These are phyloP conservation scores for Arrhamphus sclerolepis DNA, from an alignment of 2,797 vertebrate genomes.

Conservation along the genomic window DNA sequence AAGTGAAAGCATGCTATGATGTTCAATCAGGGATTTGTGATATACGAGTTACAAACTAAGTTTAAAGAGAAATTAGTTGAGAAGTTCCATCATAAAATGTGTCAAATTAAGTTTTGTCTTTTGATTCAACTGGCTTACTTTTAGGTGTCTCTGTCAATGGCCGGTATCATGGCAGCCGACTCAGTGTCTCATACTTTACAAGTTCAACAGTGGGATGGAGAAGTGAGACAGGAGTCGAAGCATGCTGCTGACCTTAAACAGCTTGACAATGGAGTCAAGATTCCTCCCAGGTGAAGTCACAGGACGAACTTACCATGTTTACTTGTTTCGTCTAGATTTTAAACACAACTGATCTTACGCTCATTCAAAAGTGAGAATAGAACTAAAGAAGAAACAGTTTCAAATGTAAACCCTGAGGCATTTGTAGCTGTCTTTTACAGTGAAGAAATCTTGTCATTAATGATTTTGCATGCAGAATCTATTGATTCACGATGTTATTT, in stretches of 20 bases:
- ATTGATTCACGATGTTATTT: not conserved
- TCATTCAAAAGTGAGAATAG: no score
- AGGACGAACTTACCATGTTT: not conserved
- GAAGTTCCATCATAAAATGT: no score
- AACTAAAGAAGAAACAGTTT: no score
- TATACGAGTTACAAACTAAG: no score
- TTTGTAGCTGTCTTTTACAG: not conserved
- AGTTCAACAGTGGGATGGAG: conserved; percentile 98
- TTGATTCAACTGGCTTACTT: not conserved
- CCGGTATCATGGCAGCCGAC: conserved; percentile 93
- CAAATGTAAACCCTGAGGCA: no score
- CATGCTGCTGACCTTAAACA: conserved; percentile 92
- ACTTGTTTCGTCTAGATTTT: not conserved
- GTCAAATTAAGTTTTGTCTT: not conserved
- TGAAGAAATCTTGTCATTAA: not conserved
- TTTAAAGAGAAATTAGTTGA: no score
- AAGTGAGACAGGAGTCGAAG: conserved; percentile 93
- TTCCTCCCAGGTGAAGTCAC: conserved; percentile 89
- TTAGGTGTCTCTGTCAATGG: conserved; percentile 91
- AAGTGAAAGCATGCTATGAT: not conserved
- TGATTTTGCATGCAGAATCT: not conserved
- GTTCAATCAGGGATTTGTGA: no score
- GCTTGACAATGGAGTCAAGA: conserved; percentile 92
- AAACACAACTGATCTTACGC: not conserved
- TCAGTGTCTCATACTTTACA: conserved; percentile 94